These are phyloP conservation scores for Phortica okadai DNA, from an alignment of 2,888 invertebrate species.

Conservation along the genomic window DNA sequence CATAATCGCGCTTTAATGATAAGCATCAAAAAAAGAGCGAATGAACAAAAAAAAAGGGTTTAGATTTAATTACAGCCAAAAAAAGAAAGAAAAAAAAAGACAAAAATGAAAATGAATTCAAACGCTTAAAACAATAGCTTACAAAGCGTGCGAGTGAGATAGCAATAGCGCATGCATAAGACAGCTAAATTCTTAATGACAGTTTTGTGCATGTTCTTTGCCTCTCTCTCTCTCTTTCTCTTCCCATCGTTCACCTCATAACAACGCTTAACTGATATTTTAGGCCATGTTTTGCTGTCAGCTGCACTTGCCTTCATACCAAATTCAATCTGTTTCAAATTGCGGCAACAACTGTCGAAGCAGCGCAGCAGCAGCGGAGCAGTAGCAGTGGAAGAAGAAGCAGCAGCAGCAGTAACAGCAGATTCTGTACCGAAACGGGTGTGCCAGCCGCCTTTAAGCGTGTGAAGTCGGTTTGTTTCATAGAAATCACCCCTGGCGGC, in stretches of 20 bases:
- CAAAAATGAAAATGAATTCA: not conserved
- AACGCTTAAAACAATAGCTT: not conserved
- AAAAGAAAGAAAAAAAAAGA: not conserved
- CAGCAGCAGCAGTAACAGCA: not conserved
- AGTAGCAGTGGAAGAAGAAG: not conserved
- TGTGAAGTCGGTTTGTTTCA: conserved; percentile 17
- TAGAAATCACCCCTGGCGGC: conserved; percentile 32
- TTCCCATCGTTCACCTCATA: no score
- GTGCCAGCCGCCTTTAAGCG: not conserved
- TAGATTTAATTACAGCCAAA: not conserved
- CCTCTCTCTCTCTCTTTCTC: no score
- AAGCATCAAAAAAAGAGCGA: not conserved
- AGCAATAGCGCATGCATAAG: not conserved
- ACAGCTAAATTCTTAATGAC: not conserved
- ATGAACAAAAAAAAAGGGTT: not conserved
- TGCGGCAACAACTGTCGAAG: not conserved
- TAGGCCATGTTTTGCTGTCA: conserved; percentile 42
- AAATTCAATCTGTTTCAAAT: not conserved
- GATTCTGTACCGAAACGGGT: not conserved
- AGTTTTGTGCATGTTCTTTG: not conserved
- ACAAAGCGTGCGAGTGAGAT: not conserved
- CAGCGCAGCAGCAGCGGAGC: not conserved
- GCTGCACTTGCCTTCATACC: not conserved
- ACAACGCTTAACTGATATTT: not conserved
- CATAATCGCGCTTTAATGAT: conserved; percentile 28